Evolutionary conservation across 1,140 invertebrate species (phyloP), one percentile per base, ranked within the genome.

Genomic region (Oncopodura yosiiana): DNA sequence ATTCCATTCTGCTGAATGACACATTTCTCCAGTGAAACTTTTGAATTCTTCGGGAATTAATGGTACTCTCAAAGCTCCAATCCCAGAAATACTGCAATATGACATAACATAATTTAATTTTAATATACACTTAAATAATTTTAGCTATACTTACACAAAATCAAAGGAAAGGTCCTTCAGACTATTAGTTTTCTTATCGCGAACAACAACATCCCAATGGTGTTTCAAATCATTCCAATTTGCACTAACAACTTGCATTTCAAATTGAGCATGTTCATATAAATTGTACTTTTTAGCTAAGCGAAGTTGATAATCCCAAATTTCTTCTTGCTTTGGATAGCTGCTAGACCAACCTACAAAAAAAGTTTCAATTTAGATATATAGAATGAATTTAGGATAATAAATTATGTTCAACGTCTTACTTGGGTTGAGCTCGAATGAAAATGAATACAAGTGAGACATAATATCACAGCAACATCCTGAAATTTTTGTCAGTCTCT

Each of bases 1-100:
- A 26, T 61, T 43, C 60, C 60, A 61, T 30, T 32, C 9, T 3
- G 48, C 38, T 23, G 56, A 49, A 23, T 54, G 54, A 30, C 53
- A 38, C 24, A 54, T 49, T 19, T 38, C 29, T 12, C 53, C 51
- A 30, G 49, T 41, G 48, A 58, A 61, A 30, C 27, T 5, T 30
- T 41, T 30, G 32, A 54, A 61, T 51, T 57, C 44, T 43, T 53
- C 26, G 0, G 55, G 60, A 21, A 37, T 44, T 4, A 50, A 42
- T 14, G 60, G 60, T 12, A 50, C 39, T 19, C 55, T 21, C 2
- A 61, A 16, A 36, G n/a, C 46, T 14, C 60, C 55, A 16, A 36
- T 18, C 18, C 37, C 44, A 41, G 23, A 37, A 19, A 61, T 39
- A 18, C 60, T 61, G 21, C n/a, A n/a, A n/a, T n/a, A n/a, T n/a